phyloP scores from a whole-genome alignment of 1,140 invertebrate genomes.

The Anadara kagoshimensis region DNA sequence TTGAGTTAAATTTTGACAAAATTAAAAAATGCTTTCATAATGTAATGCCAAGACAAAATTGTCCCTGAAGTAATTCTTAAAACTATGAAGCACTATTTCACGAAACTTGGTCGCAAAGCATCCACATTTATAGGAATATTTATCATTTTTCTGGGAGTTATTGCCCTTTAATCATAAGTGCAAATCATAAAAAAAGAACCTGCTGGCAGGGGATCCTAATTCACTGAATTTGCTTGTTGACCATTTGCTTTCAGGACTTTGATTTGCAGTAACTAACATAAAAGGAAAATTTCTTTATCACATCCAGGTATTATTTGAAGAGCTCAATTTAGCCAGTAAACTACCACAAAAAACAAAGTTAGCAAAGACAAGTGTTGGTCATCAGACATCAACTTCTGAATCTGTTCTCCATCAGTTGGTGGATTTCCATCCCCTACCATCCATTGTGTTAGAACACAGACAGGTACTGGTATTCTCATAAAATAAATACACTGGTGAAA shows the following conservation, averaged over 20 bases:
- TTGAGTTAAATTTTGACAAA: background rate
- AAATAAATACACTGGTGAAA: no score
- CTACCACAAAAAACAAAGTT: conserved; percentile 69
- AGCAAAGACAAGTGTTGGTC: conserved; percentile 73
- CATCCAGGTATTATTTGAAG: conserved; percentile 75
- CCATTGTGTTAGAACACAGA: conserved; percentile 75
- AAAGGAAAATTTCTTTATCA: background rate
- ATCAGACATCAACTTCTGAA: conserved; percentile 78
- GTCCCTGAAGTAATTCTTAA: background rate
- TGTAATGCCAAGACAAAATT: background rate
- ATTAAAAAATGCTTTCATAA: background rate
- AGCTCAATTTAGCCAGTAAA: conserved; percentile 76
- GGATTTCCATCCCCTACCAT: conserved; percentile 75
- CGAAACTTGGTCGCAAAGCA: no score
- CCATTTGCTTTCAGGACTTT: background rate
- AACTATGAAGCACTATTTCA: no score
- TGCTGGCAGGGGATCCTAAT: no score
- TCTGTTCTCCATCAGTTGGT: conserved; percentile 74
- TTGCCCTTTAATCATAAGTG: no score
- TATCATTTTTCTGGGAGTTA: no score
- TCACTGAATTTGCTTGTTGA: no score
- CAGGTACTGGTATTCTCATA: conserved; percentile 43
- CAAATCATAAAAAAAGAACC: no score
- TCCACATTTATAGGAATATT: no score
- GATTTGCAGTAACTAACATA: background rate